Conservation (phyloP, 1,140 invertebrate species). For the Plectrocnemia conspersa region DNA sequence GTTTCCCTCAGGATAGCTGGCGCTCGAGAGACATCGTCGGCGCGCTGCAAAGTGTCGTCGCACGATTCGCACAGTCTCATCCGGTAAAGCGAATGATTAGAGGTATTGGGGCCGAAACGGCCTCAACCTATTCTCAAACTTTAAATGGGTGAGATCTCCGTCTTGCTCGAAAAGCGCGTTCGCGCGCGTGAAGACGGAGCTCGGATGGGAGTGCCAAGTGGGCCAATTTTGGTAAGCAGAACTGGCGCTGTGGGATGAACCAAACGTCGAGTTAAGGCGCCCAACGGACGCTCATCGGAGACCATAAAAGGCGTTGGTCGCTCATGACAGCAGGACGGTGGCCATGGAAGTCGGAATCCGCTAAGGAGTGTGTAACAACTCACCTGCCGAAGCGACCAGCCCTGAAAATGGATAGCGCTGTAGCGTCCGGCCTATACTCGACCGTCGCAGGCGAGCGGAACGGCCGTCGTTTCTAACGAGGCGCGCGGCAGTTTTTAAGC, state of each 20-base stretch:
- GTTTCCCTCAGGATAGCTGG: constrained; percentile 81
- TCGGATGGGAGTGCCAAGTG: constrained; percentile 68
- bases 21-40: constrained; percentile 42
- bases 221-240: constrained; percentile 90
- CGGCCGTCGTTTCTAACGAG: too few species aligned
- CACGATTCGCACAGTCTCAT: constrained; percentile 54
- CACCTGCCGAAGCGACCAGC: constrained; percentile 84
- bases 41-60: background rate
- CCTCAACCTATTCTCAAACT: constrained; percentile 47
- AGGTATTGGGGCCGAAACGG: constrained; percentile 71
- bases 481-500: too few species aligned
- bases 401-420: constrained; percentile 88
- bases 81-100: constrained; percentile 85
- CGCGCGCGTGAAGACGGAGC: constrained; percentile 54
- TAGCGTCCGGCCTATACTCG: constrained; percentile 68
- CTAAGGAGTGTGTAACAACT: constrained; percentile 88
- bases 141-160: constrained; percentile 11
- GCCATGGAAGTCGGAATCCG: constrained; percentile 86
- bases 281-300: constrained; percentile 56
- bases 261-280: constrained; percentile 70
- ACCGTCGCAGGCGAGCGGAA: constrained; percentile 9
- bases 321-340: constrained; percentile 84
- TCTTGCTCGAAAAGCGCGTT: constrained; percentile 75
- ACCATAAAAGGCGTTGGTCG: constrained; percentile 82
- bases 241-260: constrained; percentile 86